Conservation (phyloP, 1,140 invertebrate species). For the Rhynchophorus ferrugineus region DNA sequence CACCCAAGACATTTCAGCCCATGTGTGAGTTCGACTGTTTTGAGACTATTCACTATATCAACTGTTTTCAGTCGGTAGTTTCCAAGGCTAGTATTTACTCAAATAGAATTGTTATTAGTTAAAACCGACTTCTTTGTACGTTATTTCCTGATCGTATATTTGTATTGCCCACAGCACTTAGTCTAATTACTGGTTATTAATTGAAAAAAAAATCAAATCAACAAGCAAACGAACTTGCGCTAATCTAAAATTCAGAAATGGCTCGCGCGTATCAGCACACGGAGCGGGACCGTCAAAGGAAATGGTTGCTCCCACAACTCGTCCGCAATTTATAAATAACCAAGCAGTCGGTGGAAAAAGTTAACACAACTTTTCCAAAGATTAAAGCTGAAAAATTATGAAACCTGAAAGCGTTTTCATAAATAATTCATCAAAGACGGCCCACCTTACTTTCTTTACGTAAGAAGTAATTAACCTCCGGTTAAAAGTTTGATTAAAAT, state of each 20-base stretch:
- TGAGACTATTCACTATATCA: too few species aligned
- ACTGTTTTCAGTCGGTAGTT: too few species aligned
- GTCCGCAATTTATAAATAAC: conserved; percentile 18
- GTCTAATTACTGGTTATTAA: too few species aligned
- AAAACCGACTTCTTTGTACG: too few species aligned
- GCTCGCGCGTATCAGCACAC: not conserved
- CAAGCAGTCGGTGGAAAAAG: conserved; percentile 19
- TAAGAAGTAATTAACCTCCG: conserved; percentile 22
- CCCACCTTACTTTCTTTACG: conserved; percentile 20
- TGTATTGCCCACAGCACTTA: too few species aligned
- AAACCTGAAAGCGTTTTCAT: conserved; percentile 23
- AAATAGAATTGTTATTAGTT: too few species aligned
- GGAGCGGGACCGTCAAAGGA: not conserved
- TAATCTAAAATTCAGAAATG: not conserved
- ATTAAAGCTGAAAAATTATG: conserved; percentile 23
- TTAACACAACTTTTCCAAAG: conserved; percentile 17
- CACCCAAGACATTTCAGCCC: too few species aligned
- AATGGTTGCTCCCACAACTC: not conserved
- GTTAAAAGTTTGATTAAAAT: conserved; percentile 25
- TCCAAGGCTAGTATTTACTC: too few species aligned
- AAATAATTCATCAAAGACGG: conserved; percentile 23
- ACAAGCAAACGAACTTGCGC: too few species aligned
- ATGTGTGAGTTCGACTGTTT: too few species aligned
- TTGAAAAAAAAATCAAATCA: too few species aligned
- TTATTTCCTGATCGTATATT: too few species aligned